Evolutionary conservation across 2,113 vertebrate genomes (phyloP), one percentile per base, ranked within the genome.

Genomic region (Microtus richardsoni): DNA sequence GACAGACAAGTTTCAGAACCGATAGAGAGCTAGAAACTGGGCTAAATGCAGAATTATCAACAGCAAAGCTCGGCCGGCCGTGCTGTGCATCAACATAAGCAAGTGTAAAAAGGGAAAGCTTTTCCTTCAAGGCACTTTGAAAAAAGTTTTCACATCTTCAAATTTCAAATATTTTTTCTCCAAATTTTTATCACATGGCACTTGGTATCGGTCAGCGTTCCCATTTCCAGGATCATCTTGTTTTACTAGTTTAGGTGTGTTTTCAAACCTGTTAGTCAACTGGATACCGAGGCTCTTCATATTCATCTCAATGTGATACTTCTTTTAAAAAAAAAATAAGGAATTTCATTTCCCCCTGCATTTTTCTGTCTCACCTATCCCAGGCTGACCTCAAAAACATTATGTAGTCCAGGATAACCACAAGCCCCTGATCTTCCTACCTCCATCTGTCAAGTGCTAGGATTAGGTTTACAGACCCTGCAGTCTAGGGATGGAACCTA

Each of bases 51-150:
- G 73, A 93, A 78, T 21, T 88, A 70, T 19, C 22, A 49, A 41
- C 30, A 12, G 7, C 39, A 47, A 36, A 36, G 41, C 26, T 58
- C 0, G 12, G 41, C 86, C 60, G 24, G 41, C 86, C 60, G 24
- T 5, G n/a, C 19, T 84, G 62, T 68, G n/a, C 82, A 79, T 70
- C 26, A 64, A 24, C 77, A 83, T 70, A 87, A 91, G 70, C 79
- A 77, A 93, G 60, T 70, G 8, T 62, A n/a, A 85, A 85, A 79
- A 88, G 26, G 3, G 17, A 33, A 73, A 22, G 33, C 28, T 88
- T 95, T 62, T 83, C n/a, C 28, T 90, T 70, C 68, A 89, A 5
- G 62, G 49, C 74, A 22, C 41, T 93, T 93, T 77, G 17, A 84
- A 60, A 85, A 30, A 83, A 30, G 5, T 58, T 17, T 44, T 77